Conservation (phyloP, 2,797 vertebrate species). For the Karalla daura region DNA sequence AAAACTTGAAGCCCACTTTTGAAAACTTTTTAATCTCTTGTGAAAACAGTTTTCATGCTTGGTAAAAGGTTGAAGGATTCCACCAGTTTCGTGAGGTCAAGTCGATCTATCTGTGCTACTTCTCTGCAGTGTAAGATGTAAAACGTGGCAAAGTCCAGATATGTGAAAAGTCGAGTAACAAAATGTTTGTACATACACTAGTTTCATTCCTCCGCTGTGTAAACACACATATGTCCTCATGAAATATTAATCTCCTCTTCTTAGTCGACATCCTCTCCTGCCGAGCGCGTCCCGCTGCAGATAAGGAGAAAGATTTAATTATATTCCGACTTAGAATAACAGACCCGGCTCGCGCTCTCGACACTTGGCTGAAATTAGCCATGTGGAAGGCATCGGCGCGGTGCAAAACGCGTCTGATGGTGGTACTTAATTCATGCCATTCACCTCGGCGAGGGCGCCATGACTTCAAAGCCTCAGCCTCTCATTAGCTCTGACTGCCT, state of each 20-base stretch:
- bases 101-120: too few species aligned
- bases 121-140: too few species aligned
- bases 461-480: constrained; percentile 79
- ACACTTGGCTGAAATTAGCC: constrained; percentile 50
- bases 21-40: too few species aligned
- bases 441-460: constrained; percentile 65
- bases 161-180: too few species aligned
- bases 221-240: constrained; percentile 27
- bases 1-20: too few species aligned
- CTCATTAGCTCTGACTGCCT: constrained; percentile 76
- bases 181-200: too few species aligned
- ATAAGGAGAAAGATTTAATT: constrained; percentile 36
- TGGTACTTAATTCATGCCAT: constrained; percentile 74
- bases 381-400: constrained; percentile 28
- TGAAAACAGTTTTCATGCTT: too few species aligned
- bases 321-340: constrained; percentile 25
- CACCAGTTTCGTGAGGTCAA: too few species aligned
- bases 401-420: constrained; percentile 61
- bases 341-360: constrained; percentile 20
- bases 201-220: too few species aligned
- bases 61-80: too few species aligned
- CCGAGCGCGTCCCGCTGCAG: constrained; percentile 37
- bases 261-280: not conserved
- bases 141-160: too few species aligned
- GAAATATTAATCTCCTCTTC: constrained; percentile 44